Evolutionary conservation across 2,797 vertebrate genomes (phyloP).

Genomic region (Gymnocypris eckloni): DNA sequence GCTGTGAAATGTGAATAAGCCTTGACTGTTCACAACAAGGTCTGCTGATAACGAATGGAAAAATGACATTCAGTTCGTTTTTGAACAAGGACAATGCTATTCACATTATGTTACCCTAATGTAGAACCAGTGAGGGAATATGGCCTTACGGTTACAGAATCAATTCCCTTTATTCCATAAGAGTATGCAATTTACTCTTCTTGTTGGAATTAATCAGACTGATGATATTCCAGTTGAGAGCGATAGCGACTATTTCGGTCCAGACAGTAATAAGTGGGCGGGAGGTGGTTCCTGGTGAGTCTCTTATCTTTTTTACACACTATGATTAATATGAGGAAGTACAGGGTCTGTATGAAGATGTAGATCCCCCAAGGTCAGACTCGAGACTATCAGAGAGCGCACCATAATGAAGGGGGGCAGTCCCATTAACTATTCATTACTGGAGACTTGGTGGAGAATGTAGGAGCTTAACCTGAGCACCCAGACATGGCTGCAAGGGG

Average conservation of each 20-base stretch:
- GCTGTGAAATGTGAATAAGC: background rate
- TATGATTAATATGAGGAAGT: constrained; percentile 35
- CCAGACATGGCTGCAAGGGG: constrained; percentile 48
- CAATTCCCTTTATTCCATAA: constrained; percentile 27
- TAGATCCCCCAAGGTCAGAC: constrained; percentile 71
- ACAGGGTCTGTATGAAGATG: constrained; percentile 44
- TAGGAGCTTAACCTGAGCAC: constrained; percentile 37
- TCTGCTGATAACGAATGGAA: background rate
- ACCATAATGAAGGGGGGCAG: constrained; percentile 65
- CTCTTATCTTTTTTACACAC: constrained; percentile 39
- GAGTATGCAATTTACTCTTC: background rate
- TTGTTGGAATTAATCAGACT: constrained; percentile 21
- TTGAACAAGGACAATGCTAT: constrained; percentile 9
- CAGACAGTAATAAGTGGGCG: constrained; percentile 33
- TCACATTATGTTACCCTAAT: constrained; percentile 8
- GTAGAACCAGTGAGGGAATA: background rate
- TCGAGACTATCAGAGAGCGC: constrained; percentile 60
- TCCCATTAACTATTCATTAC: constrained; percentile 78
- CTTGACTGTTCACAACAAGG: background rate
- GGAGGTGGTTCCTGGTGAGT: constrained; percentile 20
- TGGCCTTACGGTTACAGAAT: constrained; percentile 12
- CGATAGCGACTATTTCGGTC: background rate
- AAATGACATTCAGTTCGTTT: background rate
- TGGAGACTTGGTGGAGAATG: constrained; percentile 36
- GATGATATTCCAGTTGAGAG: constrained; percentile 20